Base-by-base conservation (phyloP, 2,797 vertebrate species). In the Danio choprae region DNA sequence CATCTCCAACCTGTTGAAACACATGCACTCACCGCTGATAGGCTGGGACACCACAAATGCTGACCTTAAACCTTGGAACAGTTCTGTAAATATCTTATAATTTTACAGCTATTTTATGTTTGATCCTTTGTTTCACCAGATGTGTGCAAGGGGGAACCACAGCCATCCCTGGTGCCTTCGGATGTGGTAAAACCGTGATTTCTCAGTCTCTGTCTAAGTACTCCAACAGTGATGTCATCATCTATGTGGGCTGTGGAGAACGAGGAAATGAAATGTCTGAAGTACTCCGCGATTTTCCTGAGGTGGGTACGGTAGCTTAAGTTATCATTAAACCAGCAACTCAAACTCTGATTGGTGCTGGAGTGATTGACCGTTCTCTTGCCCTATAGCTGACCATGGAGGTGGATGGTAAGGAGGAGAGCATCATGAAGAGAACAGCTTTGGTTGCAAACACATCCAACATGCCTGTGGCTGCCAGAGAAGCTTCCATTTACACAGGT, bases 201-300 rank as follows among this genome's bases (percentile, higher is more conserved):
- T 99, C 98, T 0, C 98, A 99, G 89, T 99, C 98, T 50, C 88
- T 99, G 62, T 99, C 98, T 62, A 99, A 99, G 86, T 99, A 97
- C 88, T 99, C 98, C 87, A 99, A 99, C 92, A 99, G 98, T 64
- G 98, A 99, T 10, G 97, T 99, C 82, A 99, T 99, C 82, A 92
- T 99, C 88, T 99, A 99, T 1, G 98, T 99, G 16, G 98, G 98
- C 79, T 99, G 98, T 36, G 98, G 98, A 84, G 98, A 99, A 89
- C 94, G 98, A 91, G 98, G 98, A 83, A 99, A 99, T 51, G 98
- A 99, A 90, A 99, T 99, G 98, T 99, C 98, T 74, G 98, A 99
- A 95, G 98, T 99, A 81, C 93, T 99, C 82, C 90, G 98, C 64
- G 98, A 99, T 87, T 95, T 95, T 81, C 94, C 94, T 60, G 77